phyloP scores from a whole-genome alignment of 2,888 invertebrate genomes.

The Conomelus anceps region DNA sequence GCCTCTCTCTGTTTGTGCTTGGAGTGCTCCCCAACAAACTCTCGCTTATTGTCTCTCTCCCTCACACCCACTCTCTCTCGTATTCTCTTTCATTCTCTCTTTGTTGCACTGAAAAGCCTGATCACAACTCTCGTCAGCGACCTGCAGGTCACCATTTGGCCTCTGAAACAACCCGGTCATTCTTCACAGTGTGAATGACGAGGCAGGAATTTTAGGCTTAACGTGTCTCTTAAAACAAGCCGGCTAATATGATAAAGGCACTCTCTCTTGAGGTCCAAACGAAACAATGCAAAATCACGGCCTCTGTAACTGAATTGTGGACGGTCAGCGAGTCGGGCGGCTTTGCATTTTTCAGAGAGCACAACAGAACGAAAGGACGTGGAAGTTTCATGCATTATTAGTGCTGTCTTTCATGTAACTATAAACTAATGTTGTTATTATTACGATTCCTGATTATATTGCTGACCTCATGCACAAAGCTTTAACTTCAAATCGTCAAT shows the following conservation, averaged over 20 bases:
- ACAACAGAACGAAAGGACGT: background rate
- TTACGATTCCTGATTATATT: no score
- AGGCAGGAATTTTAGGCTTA: background rate
- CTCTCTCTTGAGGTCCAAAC: background rate
- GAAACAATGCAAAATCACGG: background rate
- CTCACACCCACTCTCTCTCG: background rate
- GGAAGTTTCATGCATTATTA: background rate
- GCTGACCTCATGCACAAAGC: no score
- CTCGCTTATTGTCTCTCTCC: background rate
- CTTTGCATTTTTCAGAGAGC: background rate
- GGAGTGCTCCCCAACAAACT: background rate
- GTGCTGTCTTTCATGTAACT: no score
- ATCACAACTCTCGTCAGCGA: no score
- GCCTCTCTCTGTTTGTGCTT: background rate
- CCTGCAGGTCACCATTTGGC: background rate
- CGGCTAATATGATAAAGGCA: background rate
- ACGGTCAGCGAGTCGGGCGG: background rate
- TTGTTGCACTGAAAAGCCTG: background rate
- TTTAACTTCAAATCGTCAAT: no score
- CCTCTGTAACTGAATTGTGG: background rate
- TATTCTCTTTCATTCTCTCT: background rate
- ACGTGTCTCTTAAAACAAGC: background rate
- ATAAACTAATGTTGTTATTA: no score
- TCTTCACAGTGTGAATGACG: background rate
- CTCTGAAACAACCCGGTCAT: background rate